Conservation (phyloP, 92 coral and sea anemone genomes). For the Porites lobata region DNA sequence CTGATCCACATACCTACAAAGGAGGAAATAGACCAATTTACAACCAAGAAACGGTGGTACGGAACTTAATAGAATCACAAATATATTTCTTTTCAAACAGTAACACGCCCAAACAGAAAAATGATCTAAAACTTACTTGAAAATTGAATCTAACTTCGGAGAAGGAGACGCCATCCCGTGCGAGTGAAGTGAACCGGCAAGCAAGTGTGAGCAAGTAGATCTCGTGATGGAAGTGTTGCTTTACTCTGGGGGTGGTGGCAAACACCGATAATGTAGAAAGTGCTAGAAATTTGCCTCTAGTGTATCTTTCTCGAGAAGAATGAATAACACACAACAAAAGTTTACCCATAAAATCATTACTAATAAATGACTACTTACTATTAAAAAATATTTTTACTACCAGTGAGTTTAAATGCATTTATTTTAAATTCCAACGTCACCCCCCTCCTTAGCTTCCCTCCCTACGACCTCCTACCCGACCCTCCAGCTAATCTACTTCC, state of each 20-base stretch:
- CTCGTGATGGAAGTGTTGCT: neutral
- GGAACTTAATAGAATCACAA: neutral
- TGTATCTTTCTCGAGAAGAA: too few relatives aligned
- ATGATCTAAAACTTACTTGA: constrained; percentile 36
- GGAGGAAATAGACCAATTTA: constrained; percentile 28
- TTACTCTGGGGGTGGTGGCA: too few relatives aligned
- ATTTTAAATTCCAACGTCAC: too few relatives aligned
- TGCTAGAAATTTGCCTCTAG: too few relatives aligned
- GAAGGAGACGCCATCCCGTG: constrained; percentile 8
- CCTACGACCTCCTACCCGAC: too few relatives aligned
- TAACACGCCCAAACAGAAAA: neutral
- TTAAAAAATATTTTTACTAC: too few relatives aligned
- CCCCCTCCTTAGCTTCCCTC: too few relatives aligned
- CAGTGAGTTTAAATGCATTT: too few relatives aligned
- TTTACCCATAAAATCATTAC: too few relatives aligned
- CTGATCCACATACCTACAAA: constrained; percentile 63
- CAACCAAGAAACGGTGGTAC: neutral
- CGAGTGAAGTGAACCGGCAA: neutral
- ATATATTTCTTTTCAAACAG: neutral
- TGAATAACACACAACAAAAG: too few relatives aligned
- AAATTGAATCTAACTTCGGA: constrained; percentile 40
- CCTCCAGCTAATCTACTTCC: neutral
- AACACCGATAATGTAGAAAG: too few relatives aligned
- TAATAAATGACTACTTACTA: too few relatives aligned
- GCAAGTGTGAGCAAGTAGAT: neutral